A percentile compares a stretch with the other conserved stretches of the same genome.
Evolutionary conservation across 2,797 vertebrate genomes (phyloP).

Genomic region (Parotocinclus haroldoi): DNA sequence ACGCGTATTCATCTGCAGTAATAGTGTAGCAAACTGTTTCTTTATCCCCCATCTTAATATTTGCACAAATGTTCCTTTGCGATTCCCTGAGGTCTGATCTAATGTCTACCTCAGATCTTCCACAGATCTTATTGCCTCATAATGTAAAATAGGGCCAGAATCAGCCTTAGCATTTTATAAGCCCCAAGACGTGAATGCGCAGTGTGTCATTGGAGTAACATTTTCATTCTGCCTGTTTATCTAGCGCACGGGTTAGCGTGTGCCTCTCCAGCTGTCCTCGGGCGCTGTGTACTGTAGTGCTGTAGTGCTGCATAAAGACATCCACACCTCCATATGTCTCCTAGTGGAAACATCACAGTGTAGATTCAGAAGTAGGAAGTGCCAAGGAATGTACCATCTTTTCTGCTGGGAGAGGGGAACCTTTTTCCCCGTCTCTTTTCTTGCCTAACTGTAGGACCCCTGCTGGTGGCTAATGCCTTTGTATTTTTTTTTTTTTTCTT

Average conservation of each 20-base stretch:
- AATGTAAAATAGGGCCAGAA: conserved; percentile 1
- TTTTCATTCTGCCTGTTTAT: conserved; percentile 16
- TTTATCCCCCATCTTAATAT: too few species aligned
- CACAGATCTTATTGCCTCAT: neutral
- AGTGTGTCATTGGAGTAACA: conserved; percentile 26
- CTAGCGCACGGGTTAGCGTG: neutral
- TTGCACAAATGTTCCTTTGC: too few species aligned
- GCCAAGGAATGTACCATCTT: conserved; percentile 46
- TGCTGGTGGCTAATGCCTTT: conserved; percentile 43
- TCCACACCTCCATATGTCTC: conserved; percentile 43
- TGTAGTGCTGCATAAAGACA: conserved; percentile 47
- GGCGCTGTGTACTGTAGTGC: conserved; percentile 21
- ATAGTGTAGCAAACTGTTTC: too few species aligned
- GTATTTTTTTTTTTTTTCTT: too few species aligned
- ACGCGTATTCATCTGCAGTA: too few species aligned
- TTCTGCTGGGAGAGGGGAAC: conserved; percentile 13
- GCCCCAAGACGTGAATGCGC: conserved; percentile 3
- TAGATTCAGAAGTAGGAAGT: conserved; percentile 37
- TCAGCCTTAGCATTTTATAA: neutral
- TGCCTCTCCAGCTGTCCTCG: conserved; percentile 13
- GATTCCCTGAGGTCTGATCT: too few species aligned
- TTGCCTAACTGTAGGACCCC: conserved; percentile 34
- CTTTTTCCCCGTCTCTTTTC: neutral
- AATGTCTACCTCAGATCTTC: too few species aligned
- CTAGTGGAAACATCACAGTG: conserved; percentile 45